phyloP scores from a whole-genome alignment of 1,140 invertebrate species.

The Bombus soroeensis region DNA sequence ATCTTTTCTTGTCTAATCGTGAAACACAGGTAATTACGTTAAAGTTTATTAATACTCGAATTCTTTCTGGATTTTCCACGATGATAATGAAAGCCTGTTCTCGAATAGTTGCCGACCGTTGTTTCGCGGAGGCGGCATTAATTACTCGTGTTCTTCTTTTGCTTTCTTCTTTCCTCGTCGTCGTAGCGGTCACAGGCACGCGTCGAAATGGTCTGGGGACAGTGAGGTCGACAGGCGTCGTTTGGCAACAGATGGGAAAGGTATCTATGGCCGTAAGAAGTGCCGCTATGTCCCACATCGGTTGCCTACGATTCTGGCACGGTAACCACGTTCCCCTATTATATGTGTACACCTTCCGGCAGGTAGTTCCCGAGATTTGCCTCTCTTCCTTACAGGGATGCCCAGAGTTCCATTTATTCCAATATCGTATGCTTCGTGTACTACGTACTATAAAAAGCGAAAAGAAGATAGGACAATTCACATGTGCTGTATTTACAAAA shows the following conservation, averaged over 20 bases:
- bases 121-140: background rate
- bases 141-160: slow-evolving; percentile 4
- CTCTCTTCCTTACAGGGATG: background rate
- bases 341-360: slow-evolving; percentile 46
- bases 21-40: background rate
- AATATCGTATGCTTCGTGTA: too few species aligned
- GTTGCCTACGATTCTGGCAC: slow-evolving; percentile 68
- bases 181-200: background rate
- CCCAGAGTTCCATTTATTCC: background rate
- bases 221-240: slow-evolving; percentile 59
- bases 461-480: too few species aligned
- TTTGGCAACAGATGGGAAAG: slow-evolving; percentile 58
- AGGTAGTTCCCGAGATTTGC: slow-evolving; percentile 4
- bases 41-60: background rate
- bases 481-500: too few species aligned
- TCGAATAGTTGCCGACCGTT: background rate
- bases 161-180: background rate
- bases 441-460: too few species aligned
- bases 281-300: slow-evolving; percentile 80
- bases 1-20: background rate
- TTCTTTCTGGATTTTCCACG: background rate
- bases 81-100: background rate
- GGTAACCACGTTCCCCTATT: slow-evolving; percentile 59
- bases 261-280: slow-evolving; percentile 70
- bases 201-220: slow-evolving; percentile 33